phyloP scores from a whole-genome alignment of 1,140 invertebrate species.

The Neodiprion fabricii region DNA sequence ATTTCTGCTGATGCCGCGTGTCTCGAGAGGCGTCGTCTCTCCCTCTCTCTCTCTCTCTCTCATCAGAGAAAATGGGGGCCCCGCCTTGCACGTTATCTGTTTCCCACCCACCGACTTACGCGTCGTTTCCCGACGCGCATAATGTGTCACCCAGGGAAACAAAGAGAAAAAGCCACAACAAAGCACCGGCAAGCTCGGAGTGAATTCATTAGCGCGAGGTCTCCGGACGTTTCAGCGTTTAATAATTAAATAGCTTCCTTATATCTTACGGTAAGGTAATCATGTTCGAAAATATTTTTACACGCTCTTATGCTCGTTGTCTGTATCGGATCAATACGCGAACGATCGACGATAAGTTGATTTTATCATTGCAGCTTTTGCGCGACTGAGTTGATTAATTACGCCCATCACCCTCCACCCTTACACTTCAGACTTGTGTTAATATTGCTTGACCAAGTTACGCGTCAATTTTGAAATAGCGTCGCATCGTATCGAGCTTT shows the following conservation, averaged over 20 bases:
- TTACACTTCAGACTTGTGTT: background rate
- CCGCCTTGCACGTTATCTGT: slow-evolving; percentile 4
- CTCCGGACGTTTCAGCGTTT: no score
- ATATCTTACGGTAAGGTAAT: no score
- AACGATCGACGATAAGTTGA: background rate
- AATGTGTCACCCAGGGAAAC: no score
- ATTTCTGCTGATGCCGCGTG: background rate
- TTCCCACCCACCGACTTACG: background rate
- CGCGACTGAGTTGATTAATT: background rate
- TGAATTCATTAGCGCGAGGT: no score
- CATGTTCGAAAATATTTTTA: no score
- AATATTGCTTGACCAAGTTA: background rate
- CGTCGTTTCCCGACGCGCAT: no score
- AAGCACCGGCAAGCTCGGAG: no score
- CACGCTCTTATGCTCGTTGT: no score
- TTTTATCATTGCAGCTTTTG: background rate
- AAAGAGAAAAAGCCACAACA: no score
- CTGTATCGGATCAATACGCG: background rate
- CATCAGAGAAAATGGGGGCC: background rate
- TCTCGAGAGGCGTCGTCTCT: background rate
- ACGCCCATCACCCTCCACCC: background rate
- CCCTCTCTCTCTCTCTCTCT: background rate
- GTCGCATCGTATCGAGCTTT: background rate
- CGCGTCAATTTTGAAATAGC: background rate
- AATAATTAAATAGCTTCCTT: no score